Percentiles rank a stretch among this genome's conserved stretches.
Conservation (phyloP, 2,797 vertebrate genomes). For the Pachyuromys duprasi region DNA sequence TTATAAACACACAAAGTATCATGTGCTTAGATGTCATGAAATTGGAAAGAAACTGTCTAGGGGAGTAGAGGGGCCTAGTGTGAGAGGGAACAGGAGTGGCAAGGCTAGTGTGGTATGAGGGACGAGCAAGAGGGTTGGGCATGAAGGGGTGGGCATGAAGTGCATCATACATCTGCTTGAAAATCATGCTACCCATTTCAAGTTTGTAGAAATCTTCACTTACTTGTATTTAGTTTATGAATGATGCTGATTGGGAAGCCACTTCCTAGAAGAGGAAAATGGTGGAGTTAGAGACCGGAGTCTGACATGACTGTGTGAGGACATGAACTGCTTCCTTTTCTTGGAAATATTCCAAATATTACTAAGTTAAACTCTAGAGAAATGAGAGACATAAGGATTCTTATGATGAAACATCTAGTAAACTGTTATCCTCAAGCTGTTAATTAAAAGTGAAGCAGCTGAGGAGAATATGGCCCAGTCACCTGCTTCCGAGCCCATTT, state of each 20-base stretch:
- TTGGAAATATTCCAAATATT: not conserved
- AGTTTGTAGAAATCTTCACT: not conserved
- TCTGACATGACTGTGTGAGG: not conserved
- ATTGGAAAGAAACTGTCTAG: not conserved
- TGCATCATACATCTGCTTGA: too few species aligned
- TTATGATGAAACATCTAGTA: constrained; percentile 4
- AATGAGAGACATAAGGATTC: not conserved
- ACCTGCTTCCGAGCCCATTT: not conserved
- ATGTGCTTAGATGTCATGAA: not conserved
- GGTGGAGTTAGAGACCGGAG: not conserved
- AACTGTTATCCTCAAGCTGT: constrained; percentile 2
- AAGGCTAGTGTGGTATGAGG: not conserved
- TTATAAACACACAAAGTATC: not conserved
- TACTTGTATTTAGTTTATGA: not conserved
- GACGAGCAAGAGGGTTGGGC: not conserved
- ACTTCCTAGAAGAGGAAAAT: not conserved
- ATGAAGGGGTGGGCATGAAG: not conserved
- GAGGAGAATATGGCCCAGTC: not conserved
- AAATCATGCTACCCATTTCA: not conserved
- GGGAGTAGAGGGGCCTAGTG: not conserved
- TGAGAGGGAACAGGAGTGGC: not conserved
- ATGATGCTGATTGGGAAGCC: not conserved
- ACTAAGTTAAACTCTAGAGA: constrained; percentile 49
- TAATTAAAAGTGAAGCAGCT: not conserved
- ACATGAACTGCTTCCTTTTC: not conserved